These are phyloP conservation scores for Leptopilina syphax DNA, from an alignment of 2,888 invertebrate genomes.

Conservation along the genomic window DNA sequence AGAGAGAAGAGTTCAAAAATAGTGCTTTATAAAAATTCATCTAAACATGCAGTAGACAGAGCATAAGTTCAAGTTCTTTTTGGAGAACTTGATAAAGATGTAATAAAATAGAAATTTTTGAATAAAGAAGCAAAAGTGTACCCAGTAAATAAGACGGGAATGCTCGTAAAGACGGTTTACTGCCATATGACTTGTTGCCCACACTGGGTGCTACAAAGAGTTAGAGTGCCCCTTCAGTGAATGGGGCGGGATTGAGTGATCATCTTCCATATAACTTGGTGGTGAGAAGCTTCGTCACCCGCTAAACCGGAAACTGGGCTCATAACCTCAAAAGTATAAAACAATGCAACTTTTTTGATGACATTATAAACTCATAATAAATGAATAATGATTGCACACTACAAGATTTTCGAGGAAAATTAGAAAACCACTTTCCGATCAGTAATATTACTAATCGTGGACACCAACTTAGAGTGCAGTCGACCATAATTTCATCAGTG, in stretches of 20 bases:
- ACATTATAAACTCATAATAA: conserved; percentile 16
- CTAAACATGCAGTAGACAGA: neutral
- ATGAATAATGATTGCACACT: neutral
- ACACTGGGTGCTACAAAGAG: conserved; percentile 44
- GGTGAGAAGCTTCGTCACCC: conserved; percentile 15
- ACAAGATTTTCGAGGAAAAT: conserved; percentile 42
- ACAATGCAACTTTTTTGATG: neutral
- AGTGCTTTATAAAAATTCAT: neutral
- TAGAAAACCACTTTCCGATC: conserved; percentile 36
- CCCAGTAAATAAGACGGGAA: conserved; percentile 49
- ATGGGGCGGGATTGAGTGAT: conserved; percentile 70
- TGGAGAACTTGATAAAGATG: neutral
- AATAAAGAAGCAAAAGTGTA: conserved; percentile 28
- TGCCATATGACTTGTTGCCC: conserved; percentile 47
- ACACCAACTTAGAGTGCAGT: conserved; percentile 71
- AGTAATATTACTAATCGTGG: conserved; percentile 24
- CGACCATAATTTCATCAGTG: conserved; percentile 76
- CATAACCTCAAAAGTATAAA: conserved; percentile 14
- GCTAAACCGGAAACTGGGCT: conserved; percentile 6
- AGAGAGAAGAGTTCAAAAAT: neutral
- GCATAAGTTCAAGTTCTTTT: neutral
- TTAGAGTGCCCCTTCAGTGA: conserved; percentile 49
- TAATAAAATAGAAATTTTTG: conserved; percentile 3
- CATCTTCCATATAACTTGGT: conserved; percentile 61
- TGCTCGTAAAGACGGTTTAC: conserved; percentile 52